Conservation (phyloP, 2,888 invertebrate species). For the Ectemnius continuus region DNA sequence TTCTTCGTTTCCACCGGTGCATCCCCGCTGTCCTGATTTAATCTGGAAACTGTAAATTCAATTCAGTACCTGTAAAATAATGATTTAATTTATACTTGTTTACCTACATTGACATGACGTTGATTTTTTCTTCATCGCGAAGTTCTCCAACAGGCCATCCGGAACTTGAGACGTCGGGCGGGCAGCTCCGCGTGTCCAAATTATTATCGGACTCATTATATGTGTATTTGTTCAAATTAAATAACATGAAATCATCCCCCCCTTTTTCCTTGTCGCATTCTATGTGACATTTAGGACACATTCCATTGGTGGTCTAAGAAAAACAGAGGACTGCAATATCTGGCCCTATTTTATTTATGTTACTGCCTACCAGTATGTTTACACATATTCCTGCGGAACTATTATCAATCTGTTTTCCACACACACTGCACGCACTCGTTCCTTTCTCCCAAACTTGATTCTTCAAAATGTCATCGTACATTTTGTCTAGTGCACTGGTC, state of each 20-base stretch:
- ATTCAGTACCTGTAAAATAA: slow-evolving; percentile 4
- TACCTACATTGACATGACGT: slow-evolving; percentile 1
- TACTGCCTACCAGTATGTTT: too few species aligned
- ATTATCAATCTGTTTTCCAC: not conserved
- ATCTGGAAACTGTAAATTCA: slow-evolving; percentile 7
- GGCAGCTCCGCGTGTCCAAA: too few species aligned
- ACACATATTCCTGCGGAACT: too few species aligned
- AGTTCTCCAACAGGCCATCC: not conserved
- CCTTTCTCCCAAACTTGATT: slow-evolving; percentile 25
- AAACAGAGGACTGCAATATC: too few species aligned
- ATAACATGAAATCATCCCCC: too few species aligned
- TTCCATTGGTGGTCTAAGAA: too few species aligned
- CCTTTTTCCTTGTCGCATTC: not conserved
- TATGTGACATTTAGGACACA: too few species aligned
- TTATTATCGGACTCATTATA: too few species aligned
- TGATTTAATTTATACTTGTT: not conserved
- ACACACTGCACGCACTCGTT: slow-evolving; percentile 21
- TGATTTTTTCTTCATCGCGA: not conserved
- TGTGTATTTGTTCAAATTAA: too few species aligned
- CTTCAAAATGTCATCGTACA: slow-evolving; percentile 24
- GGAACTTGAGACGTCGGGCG: too few species aligned
- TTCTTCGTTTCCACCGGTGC: slow-evolving; percentile 6
- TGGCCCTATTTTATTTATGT: too few species aligned
- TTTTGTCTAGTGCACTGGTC: slow-evolving; percentile 19
- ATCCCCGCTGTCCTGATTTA: not conserved